phyloP scores from a whole-genome alignment of 2,113 vertebrate genomes.

The Macheiramphus alcinus region DNA sequence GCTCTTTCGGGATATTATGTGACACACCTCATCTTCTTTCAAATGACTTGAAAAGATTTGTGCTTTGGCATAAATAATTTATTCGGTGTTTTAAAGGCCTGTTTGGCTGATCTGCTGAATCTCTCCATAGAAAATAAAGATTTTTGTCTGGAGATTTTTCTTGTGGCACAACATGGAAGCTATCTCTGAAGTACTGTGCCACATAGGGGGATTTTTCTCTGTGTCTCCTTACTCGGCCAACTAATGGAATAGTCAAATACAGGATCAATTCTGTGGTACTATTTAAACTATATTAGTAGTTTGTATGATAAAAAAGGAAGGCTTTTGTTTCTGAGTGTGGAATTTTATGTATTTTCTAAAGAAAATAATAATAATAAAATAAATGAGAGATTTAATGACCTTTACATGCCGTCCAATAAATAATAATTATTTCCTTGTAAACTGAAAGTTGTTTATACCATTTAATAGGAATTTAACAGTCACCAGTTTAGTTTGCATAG shows the following conservation, averaged over 20 bases:
- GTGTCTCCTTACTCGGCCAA: not conserved
- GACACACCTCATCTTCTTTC: not conserved
- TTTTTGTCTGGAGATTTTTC: not conserved
- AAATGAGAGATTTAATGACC: not conserved
- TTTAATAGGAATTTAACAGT: not conserved
- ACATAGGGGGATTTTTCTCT: not conserved
- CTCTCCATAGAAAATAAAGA: not conserved
- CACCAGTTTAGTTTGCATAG: not conserved
- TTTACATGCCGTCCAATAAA: not conserved
- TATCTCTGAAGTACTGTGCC: not conserved
- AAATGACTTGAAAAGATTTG: not conserved
- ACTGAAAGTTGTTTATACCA: not conserved
- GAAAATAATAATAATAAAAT: not conserved
- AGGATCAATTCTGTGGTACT: not conserved
- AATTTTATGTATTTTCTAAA: not conserved
- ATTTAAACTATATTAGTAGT: not conserved
- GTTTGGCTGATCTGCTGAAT: not conserved
- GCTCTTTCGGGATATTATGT: not conserved
- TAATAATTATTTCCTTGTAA: not conserved
- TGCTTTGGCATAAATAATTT: not conserved
- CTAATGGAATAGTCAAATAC: not conserved
- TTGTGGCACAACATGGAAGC: not conserved
- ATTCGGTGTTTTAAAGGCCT: not conserved
- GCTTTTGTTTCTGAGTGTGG: not conserved
- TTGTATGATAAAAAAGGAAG: not conserved